phyloP scores from a whole-genome alignment of 2,113 vertebrate genomes.

The Tringa solitaria region DNA sequence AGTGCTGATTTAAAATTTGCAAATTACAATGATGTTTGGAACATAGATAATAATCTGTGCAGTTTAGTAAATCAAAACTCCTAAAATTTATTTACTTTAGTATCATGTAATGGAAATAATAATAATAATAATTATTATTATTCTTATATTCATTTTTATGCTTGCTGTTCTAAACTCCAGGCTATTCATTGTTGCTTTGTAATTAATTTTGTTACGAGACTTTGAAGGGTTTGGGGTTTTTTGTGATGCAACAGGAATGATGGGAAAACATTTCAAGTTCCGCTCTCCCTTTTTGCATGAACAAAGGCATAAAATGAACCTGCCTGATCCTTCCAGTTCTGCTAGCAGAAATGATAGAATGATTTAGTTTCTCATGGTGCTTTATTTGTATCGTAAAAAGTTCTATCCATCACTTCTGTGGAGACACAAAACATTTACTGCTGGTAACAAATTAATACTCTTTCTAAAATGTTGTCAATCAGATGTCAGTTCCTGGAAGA shows the following conservation, averaged over 20 bases:
- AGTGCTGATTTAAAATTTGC: background rate
- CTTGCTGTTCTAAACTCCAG: background rate
- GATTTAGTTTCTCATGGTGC: background rate
- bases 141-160: background rate
- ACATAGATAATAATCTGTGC: background rate
- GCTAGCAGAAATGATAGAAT: background rate
- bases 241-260: background rate
- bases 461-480: constrained; percentile 34
- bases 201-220: background rate
- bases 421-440: constrained; percentile 6
- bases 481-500: constrained; percentile 3
- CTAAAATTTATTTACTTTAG: background rate
- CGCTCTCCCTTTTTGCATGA: background rate
- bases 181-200: background rate
- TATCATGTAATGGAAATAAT: background rate
- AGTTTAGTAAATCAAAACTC: background rate
- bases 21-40: background rate
- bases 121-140: too few relatives aligned
- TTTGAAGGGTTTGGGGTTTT: background rate
- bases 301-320: background rate
- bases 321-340: background rate
- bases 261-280: background rate
- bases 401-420: constrained; percentile 7
- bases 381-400: constrained; percentile 21
- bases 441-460: constrained; percentile 22